Evolutionary conservation across 2,113 vertebrate genomes (phyloP), one percentile per base, ranked within the genome.

Genomic region (Microcebus murinus): DNA sequence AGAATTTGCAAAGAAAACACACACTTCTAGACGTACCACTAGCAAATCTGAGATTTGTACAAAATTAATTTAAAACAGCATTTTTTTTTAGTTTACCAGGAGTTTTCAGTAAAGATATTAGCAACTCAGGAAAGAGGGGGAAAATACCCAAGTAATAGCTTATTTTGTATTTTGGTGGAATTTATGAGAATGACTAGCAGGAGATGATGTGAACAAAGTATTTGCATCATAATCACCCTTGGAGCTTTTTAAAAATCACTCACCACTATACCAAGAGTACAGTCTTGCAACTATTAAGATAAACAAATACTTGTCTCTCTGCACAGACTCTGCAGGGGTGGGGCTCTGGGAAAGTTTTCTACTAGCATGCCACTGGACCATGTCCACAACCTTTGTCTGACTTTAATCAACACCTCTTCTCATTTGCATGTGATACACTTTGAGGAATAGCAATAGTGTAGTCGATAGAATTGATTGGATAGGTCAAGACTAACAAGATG

Each of bases 111-210:
- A n/a, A 3, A 55, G 27, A 8, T 50, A 10, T 76, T 92, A 71
- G 48, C 18, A 83, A 80, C 34, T 83, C 34, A 61, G n/a, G 18
- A 71, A 82, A 94, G n/a, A 61, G 17, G 13, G 27, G 6, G 3
- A 59, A 52, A 95, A 70, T 52, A 25, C 6, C 21, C 77, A 42
- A 5, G 13, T n/a, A 52, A 79, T 45, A 70, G 55, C 12, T 50
- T 57, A 67, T n/a, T 73, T 82, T 95, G 50, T 81, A 70, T 92
- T 90, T 95, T 84, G 57, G 79, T 52, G 63, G 48, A 57, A 87
- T 59, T 50, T 50, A 36, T 90, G 65, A 50, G 12, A 8, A 55
- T 86, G 23, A 25, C 59, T 92, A 71, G 79, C 36, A 90, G 57
- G 42, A 95, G 87, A 76, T 61, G n/a, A 12, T 94, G 29, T 67